Conservation (phyloP, 2,113 vertebrate genomes). For the Progne subis region DNA sequence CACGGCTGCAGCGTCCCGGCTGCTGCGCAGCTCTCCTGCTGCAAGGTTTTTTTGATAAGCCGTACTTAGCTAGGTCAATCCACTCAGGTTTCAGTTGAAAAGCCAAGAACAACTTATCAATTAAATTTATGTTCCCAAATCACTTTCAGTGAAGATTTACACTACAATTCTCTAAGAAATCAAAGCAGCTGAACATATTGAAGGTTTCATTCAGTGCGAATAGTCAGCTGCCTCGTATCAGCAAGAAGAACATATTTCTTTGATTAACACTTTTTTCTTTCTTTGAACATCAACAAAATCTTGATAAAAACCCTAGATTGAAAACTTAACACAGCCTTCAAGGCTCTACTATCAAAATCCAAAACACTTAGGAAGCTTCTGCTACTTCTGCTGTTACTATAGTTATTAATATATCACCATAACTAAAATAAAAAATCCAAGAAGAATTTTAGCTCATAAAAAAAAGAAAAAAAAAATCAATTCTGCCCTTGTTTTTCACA, state of each 20-base stretch:
- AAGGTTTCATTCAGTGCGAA: conserved; percentile 21
- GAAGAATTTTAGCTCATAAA: neutral
- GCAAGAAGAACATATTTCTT: conserved; percentile 46
- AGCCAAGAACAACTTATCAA: neutral
- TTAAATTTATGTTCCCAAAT: neutral
- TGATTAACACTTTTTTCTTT: conserved; percentile 25
- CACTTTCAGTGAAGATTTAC: neutral
- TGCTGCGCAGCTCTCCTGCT: neutral
- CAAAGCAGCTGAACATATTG: conserved; percentile 12
- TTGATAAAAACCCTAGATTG: conserved; percentile 21
- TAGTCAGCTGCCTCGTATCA: neutral
- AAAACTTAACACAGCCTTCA: conserved; percentile 25
- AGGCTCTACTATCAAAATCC: conserved; percentile 18
- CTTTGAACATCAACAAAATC: conserved; percentile 49
- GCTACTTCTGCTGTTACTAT: neutral
- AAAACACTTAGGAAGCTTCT: conserved; percentile 31
- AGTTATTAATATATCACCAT: conserved; percentile 33
- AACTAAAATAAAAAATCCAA: conserved; percentile 3
- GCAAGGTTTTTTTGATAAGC: neutral
- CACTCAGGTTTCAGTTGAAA: neutral
- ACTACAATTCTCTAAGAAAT: neutral
- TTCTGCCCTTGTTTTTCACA: conserved; percentile 48
- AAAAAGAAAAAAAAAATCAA: neutral
- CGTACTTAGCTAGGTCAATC: neutral
- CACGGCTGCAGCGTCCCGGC: neutral